Base-by-base conservation (phyloP, 2,888 invertebrate species). In the Molorchus minor region DNA sequence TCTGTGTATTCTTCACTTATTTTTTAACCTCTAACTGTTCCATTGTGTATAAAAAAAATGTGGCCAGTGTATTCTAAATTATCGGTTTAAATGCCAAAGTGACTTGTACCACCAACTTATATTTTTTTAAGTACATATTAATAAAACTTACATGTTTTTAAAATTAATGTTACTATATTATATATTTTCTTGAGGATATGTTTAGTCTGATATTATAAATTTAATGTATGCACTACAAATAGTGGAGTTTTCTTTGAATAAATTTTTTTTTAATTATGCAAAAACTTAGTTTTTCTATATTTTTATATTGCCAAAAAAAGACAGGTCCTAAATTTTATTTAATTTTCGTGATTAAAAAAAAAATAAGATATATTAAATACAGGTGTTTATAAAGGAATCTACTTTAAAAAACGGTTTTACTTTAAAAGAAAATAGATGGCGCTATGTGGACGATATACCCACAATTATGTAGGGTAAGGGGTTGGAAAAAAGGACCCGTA, bases 151-250 rank as follows among this genome's bases (percentile, higher is more conserved):
- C n/a, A 43, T 43, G 21, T 43, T 36, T 47, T 19, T 17, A 15
- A 35, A 21, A 43, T 43, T 21, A 21, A 20, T 35, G 36, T 47
- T n/a, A n/a, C 20, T 47, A 35, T 36, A 25, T 8, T 13, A 47
- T 47, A 47, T 47, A 12, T 12, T 19, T 16, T 36, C 20, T 49
- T 17, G 20, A 49, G 16, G 17, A 35, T 38, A 38, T 29, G 49
- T 36, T 54, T 44, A 33, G 15, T 54, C 35, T 54, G 53, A 41
- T 51, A 51, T 51, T 51, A 25, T 38, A 47, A 44, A n/a, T n/a
- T n/a, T 2, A 33, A 19, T 46, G 47, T 52, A 44, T 20, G 44
- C 54, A 44, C 20, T 54, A 16, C 21, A 19, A 45, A 38, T 35
- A 21, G 36, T 54, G 19, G 29, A 54, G 35, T 54, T 44, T 44